These are phyloP conservation scores for Caradrina clavipalpis DNA, from an alignment of 2,888 invertebrate genomes.

Conservation along the genomic window DNA sequence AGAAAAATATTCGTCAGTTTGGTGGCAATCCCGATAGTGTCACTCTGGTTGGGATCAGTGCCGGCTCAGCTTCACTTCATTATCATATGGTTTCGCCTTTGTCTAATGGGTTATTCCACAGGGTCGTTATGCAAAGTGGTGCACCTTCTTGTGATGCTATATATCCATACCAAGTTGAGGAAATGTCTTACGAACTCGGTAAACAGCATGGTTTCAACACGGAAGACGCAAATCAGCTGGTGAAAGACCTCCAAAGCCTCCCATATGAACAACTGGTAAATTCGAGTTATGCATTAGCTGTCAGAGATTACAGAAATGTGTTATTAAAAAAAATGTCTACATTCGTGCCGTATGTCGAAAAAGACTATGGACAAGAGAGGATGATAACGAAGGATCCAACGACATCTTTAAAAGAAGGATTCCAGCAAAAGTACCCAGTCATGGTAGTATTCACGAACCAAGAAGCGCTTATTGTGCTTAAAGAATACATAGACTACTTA, in stretches of 20 bases:
- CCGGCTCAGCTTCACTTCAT: conserved; percentile 29
- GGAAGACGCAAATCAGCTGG: conserved; percentile 19
- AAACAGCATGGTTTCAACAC: conserved; percentile 31
- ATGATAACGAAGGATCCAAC: background rate
- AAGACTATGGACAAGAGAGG: conserved; percentile 39
- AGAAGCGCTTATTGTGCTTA: conserved; percentile 25
- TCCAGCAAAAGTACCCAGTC: conserved; percentile 34
- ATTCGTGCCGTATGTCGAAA: conserved; percentile 41
- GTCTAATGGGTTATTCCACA: conserved; percentile 33
- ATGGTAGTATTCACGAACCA: conserved; percentile 26
- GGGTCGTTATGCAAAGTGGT: conserved; percentile 53
- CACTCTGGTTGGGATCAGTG: conserved; percentile 70
- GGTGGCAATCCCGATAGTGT: conserved; percentile 74
- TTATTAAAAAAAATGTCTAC: conserved; percentile 32
- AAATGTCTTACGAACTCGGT: conserved; percentile 30
- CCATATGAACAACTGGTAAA: conserved; percentile 33
- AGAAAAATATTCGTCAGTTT: conserved; percentile 71
- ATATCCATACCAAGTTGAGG: conserved; percentile 19
- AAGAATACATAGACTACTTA: background rate
- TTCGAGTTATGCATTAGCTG: conserved; percentile 13
- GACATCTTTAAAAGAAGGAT: background rate
- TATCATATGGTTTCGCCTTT: conserved; percentile 31
- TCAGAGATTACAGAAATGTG: conserved; percentile 8
- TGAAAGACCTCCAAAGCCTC: conserved; percentile 33
- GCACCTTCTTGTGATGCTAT: conserved; percentile 49